Conservation (phyloP, 2,113 vertebrate species). For the Sinocyclocheilus anophthalmus region DNA sequence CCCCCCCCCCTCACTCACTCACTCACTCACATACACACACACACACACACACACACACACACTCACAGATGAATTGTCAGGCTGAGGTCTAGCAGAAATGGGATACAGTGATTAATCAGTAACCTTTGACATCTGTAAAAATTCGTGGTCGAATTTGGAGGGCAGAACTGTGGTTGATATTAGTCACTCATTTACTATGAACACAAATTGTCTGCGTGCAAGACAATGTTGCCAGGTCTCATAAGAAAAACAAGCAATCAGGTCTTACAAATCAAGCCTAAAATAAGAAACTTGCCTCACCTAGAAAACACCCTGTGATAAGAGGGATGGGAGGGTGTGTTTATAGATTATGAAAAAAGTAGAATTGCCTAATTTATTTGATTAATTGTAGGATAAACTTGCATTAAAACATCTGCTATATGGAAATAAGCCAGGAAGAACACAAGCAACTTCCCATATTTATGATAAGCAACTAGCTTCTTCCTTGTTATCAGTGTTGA, state of each 20-base stretch:
- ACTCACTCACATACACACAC: too few relatives aligned
- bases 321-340: background rate
- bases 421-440: background rate
- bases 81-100: background rate
- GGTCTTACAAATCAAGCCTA: background rate
- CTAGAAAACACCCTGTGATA: background rate
- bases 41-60: background rate
- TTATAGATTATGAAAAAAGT: background rate
- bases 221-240: background rate
- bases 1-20: too few relatives aligned
- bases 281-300: background rate
- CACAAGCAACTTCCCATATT: background rate
- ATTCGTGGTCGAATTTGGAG: background rate
- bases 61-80: background rate
- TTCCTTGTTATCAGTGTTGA: background rate
- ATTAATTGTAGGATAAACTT: background rate
- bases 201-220: background rate
- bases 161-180: constrained; percentile 16
- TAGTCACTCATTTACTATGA: constrained; percentile 16
- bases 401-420: background rate
- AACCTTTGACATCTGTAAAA: background rate
- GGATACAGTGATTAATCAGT: background rate
- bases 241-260: background rate
- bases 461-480: background rate
- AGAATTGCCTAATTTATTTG: background rate